Percentiles rank a stretch among this genome's conserved stretches.
Conservation (phyloP, 2,113 vertebrate species). For the Rhabdomys dilectus region DNA sequence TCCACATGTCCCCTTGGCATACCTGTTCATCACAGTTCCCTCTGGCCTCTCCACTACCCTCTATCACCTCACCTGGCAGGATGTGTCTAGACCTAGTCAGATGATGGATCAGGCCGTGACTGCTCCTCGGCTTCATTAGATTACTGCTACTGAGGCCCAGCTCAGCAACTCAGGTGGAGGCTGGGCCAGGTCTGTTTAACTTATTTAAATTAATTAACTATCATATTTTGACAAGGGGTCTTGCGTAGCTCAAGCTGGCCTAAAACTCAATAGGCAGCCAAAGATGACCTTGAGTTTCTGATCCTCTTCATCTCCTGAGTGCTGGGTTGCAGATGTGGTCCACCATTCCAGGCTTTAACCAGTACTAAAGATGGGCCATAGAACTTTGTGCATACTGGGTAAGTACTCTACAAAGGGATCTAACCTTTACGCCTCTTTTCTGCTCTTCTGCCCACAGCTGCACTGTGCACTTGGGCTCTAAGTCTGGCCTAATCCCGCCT, state of each 20-base stretch:
- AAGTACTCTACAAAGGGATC: neutral
- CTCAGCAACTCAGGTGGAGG: neutral
- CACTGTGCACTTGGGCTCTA: too few species aligned
- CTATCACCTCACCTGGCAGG: rapidly evolving
- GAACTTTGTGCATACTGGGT: neutral
- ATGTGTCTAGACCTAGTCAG: neutral
- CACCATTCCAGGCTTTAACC: neutral
- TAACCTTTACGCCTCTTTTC: neutral
- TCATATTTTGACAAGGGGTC: neutral
- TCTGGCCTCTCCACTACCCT: neutral
- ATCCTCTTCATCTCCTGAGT: neutral
- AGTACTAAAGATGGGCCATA: neutral
- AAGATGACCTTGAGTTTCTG: neutral
- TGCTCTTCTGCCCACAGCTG: neutral
- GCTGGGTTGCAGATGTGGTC: too few species aligned
- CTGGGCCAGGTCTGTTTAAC: neutral
- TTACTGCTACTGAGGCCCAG: neutral
- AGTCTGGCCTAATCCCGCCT: neutral
- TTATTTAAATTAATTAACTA: neutral
- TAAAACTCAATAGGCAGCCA: neutral
- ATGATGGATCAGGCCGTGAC: too few species aligned
- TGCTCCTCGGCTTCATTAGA: neutral
- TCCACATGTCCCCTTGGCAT: neutral
- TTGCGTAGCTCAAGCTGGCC: neutral
- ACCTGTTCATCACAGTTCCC: neutral